These are phyloP conservation scores for Musca domestica DNA, from an alignment of 1,140 invertebrate species.

Conservation along the genomic window DNA sequence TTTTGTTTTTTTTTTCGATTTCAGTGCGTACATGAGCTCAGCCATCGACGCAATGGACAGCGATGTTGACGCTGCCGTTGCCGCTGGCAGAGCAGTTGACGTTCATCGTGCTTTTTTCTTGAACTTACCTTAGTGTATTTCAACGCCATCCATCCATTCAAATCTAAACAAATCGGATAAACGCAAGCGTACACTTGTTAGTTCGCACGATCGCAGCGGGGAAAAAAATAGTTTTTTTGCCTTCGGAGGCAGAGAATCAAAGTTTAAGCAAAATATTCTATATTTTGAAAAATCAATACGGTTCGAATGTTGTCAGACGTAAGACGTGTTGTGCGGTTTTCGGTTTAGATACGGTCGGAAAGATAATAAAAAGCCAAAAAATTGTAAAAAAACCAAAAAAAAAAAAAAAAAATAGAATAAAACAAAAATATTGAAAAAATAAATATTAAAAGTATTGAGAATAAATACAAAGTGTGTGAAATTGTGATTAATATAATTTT, in stretches of 20 bases:
- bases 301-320: slow-evolving; percentile 8
- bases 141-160: too few relatives aligned
- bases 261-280: slow-evolving; percentile 18
- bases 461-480: too few relatives aligned
- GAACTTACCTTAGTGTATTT: too few relatives aligned
- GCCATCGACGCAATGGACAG: too few relatives aligned
- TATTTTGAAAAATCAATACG: slow-evolving; percentile 22
- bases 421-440: not conserved
- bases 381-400: not conserved
- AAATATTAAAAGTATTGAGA: not conserved
- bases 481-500: too few relatives aligned
- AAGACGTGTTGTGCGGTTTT: slow-evolving; percentile 17
- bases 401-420: slow-evolving; percentile 7
- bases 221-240: not conserved
- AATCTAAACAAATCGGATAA: too few relatives aligned
- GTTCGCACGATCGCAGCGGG: too few relatives aligned
- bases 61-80: too few relatives aligned
- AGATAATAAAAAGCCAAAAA: not conserved
- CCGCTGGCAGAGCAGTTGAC: not conserved
- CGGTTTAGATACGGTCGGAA: too few relatives aligned
- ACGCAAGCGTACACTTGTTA: too few relatives aligned
- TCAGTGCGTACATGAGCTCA: too few relatives aligned
- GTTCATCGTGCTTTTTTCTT: not conserved
- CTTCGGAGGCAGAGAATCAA: not conserved
- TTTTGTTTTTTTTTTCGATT: too few relatives aligned